Base-by-base conservation (phyloP, 2,888 invertebrate genomes). In the Monopis laevigella region DNA sequence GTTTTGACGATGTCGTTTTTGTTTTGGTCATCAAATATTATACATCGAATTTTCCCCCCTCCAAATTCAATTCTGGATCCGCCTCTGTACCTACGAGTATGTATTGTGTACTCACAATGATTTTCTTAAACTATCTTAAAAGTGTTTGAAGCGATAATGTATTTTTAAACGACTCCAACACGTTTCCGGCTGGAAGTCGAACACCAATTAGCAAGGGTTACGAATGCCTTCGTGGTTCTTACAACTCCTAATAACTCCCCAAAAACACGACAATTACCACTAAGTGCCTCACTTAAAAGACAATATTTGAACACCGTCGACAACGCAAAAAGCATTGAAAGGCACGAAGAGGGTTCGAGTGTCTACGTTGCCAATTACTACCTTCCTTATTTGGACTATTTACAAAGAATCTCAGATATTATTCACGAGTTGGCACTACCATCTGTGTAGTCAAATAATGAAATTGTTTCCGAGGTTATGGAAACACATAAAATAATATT, bases 161-260 rank as follows among this genome's bases (percentile, higher is more conserved):
- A 61, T 65, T 70, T 69, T 69, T 65, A 67, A 70, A 57, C 58
- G 63, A 61, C 65, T 59, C 54, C 50, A 63, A 62, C 51, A 59
- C 55, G 55, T 55, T 55, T 50, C 51, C 54, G 49, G 54, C 47
- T 21, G 16, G 40, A 21, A 40, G 40, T 11, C 7, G 29, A 27
- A 40, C 13, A 54, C 54, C 69, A 70, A 71, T 72, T 72, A 73
- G 60, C 59, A 59, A 54, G 18, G 16, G 2, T 36, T 4, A 10
- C 12, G 36, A 36, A 19, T 21, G 36, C 36, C 21, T 21, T 21
- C 19, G 13, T 36, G n/a, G 36, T 16, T 36, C 3, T n/a, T 32
- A 21, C 24, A 21, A 21, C 21, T 36, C 35, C 16, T 6, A 8
- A 40, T 40, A 48, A 49, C 52, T 51, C 45, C 51, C 53, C 51